These are phyloP conservation scores for Pyrrhosoma nymphula DNA, from an alignment of 2,888 invertebrate genomes.

Conservation along the genomic window DNA sequence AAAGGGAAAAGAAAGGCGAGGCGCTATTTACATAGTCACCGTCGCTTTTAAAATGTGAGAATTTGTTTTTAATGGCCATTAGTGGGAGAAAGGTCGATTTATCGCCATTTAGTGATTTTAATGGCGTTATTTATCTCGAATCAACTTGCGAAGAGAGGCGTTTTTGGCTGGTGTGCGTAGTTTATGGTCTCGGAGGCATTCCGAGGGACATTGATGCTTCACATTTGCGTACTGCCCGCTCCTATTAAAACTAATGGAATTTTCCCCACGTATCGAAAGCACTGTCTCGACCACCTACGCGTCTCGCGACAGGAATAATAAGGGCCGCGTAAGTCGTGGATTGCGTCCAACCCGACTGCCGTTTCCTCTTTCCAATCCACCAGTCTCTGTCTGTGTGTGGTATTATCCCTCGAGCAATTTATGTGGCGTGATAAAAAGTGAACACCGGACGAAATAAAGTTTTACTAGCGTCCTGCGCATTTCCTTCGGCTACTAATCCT, in stretches of 20 bases:
- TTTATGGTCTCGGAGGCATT: not conserved
- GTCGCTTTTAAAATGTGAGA: not conserved
- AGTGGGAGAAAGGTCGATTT: not conserved
- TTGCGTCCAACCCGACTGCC: not conserved
- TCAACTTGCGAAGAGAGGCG: not conserved
- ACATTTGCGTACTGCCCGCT: not conserved
- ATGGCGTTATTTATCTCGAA: slow-evolving; percentile 15
- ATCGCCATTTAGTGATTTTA: not conserved
- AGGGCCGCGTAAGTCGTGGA: slow-evolving; percentile 2
- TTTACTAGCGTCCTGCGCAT: not conserved
- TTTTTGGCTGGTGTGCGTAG: not conserved
- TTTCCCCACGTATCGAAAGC: slow-evolving; percentile 24
- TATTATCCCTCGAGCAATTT: not conserved
- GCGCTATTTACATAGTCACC: not conserved
- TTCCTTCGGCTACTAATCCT: not conserved
- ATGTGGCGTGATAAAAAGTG: not conserved
- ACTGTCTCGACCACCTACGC: slow-evolving; percentile 40
- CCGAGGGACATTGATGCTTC: not conserved
- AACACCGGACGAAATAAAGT: not conserved
- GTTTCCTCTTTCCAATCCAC: slow-evolving; percentile 16
- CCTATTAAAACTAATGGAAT: slow-evolving; percentile 31
- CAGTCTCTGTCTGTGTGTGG: not conserved
- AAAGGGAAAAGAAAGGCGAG: not conserved
- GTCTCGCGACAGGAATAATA: not conserved
- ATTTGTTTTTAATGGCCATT: slow-evolving; percentile 25